Conservation (phyloP, 2,797 vertebrate genomes). For the Coregonus ussuriensis region DNA sequence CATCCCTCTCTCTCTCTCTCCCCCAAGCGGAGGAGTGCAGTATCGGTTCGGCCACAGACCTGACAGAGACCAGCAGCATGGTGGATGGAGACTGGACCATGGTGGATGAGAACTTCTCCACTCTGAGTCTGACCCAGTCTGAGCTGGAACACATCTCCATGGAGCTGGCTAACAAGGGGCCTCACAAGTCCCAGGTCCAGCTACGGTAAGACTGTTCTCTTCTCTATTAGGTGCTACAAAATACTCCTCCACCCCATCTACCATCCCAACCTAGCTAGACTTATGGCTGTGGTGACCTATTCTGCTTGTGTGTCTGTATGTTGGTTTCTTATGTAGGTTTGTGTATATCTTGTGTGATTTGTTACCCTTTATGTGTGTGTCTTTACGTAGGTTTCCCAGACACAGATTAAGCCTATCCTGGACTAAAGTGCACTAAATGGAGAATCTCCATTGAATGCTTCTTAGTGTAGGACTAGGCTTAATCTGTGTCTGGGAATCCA, state of each 20-base stretch:
- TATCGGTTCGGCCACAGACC: slow-evolving; percentile 95
- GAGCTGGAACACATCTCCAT: slow-evolving; percentile 97
- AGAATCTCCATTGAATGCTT: background rate
- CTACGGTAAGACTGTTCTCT: slow-evolving; percentile 81
- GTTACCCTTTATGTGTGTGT: slow-evolving; percentile 1
- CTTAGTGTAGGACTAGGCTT: background rate
- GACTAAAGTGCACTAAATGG: background rate
- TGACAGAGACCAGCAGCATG: slow-evolving; percentile 97
- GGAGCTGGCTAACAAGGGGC: slow-evolving; percentile 96
- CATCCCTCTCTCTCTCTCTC: background rate
- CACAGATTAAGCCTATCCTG: background rate
- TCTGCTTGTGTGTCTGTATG: background rate
- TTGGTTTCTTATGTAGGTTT: background rate
- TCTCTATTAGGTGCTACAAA: too few relatives aligned
- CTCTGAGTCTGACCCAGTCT: slow-evolving; percentile 89
- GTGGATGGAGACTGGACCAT: slow-evolving; percentile 97
- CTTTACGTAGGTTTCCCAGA: background rate
- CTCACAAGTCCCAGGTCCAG: slow-evolving; percentile 96
- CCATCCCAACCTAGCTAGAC: too few relatives aligned
- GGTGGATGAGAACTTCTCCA: slow-evolving; percentile 95
- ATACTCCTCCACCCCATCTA: too few relatives aligned
- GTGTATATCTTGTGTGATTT: background rate
- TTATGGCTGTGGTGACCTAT: too few relatives aligned
- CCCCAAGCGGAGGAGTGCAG: slow-evolving; percentile 92
- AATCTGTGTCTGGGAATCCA: background rate